These are phyloP conservation scores for Noctua janthe DNA, from an alignment of 2,888 invertebrate species.

Conservation along the genomic window DNA sequence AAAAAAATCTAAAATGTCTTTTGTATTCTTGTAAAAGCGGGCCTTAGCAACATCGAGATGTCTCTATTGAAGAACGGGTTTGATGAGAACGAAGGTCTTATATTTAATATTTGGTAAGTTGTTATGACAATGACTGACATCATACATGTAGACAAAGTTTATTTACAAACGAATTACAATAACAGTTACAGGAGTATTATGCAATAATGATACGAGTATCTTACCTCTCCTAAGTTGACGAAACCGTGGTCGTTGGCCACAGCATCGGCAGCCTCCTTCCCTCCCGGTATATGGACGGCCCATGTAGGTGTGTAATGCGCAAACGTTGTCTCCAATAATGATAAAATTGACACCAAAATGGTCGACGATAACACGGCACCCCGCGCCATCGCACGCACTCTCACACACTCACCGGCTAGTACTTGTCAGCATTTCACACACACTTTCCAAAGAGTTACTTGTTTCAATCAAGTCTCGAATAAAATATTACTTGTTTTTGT, in stretches of 20 bases:
- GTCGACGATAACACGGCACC: conserved; percentile 79
- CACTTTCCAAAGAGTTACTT: conserved; percentile 70
- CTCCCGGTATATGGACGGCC: conserved; percentile 95
- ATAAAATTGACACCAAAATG: conserved; percentile 79
- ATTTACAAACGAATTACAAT: not conserved
- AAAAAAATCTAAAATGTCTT: not conserved
- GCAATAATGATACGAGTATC: conserved; percentile 67
- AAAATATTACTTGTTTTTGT: conserved; percentile 53
- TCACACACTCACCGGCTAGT: conserved; percentile 86
- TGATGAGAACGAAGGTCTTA: not conserved
- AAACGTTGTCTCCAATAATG: conserved; percentile 74
- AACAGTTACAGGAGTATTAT: not conserved
- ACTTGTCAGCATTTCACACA: conserved; percentile 89
- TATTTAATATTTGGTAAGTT: not conserved
- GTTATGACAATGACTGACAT: not conserved
- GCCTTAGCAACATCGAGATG: not conserved
- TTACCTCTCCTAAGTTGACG: conserved; percentile 96
- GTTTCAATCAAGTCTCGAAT: conserved; percentile 61
- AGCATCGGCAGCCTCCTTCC: conserved; percentile 92
- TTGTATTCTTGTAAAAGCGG: not conserved
- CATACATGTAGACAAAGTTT: not conserved
- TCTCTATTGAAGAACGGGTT: not conserved
- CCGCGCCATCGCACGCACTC: conserved; percentile 85
- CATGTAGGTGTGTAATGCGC: conserved; percentile 95
- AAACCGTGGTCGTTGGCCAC: conserved; percentile 96